Evolutionary conservation across 2,888 invertebrate species (phyloP).

Genomic region (Stomorhina lunata): DNA sequence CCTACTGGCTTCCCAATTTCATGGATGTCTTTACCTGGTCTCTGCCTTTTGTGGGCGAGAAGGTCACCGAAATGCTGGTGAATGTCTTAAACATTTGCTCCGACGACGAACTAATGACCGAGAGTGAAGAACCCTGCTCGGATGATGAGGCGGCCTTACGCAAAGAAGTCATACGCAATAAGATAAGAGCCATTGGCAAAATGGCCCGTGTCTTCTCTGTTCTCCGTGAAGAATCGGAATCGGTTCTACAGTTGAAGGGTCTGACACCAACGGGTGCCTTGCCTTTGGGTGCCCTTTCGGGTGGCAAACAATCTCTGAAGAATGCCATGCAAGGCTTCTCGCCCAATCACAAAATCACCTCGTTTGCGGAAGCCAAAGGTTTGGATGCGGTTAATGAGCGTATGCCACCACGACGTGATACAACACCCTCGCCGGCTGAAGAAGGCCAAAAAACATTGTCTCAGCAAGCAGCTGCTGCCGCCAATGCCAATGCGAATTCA

Average conservation of each 20-base stretch:
- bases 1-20: slow-evolving; percentile 99
- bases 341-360: slow-evolving; percentile 98
- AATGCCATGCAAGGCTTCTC: slow-evolving; percentile 98
- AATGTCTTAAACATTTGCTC: slow-evolving; percentile 99
- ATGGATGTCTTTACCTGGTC: slow-evolving; percentile 99
- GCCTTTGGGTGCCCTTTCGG: slow-evolving; percentile 96
- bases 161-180: slow-evolving; percentile 99
- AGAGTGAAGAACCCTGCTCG: slow-evolving; percentile 86
- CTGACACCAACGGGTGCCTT: slow-evolving; percentile 98
- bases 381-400: slow-evolving; percentile 99
- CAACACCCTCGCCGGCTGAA: slow-evolving; percentile 84
- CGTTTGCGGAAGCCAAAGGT: slow-evolving; percentile 99
- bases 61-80: slow-evolving; percentile 99
- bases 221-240: slow-evolving; percentile 99
- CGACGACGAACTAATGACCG: slow-evolving; percentile 98
- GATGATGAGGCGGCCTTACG: slow-evolving; percentile 92
- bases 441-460: slow-evolving; percentile 76
- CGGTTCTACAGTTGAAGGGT: slow-evolving; percentile 98
- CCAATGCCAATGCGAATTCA: slow-evolving; percentile 77
- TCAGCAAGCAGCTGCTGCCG: slow-evolving; percentile 76
- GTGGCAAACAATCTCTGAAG: slow-evolving; percentile 97
- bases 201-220: slow-evolving; percentile 99
- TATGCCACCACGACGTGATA: slow-evolving; percentile 97
- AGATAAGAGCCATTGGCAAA: slow-evolving; percentile 99
- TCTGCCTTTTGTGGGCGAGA: slow-evolving; percentile 99